A percentile compares a stretch with the other conserved stretches of the same genome.
phyloP scores from a whole-genome alignment of 2,113 vertebrate species.

The Apteryx mantelli region DNA sequence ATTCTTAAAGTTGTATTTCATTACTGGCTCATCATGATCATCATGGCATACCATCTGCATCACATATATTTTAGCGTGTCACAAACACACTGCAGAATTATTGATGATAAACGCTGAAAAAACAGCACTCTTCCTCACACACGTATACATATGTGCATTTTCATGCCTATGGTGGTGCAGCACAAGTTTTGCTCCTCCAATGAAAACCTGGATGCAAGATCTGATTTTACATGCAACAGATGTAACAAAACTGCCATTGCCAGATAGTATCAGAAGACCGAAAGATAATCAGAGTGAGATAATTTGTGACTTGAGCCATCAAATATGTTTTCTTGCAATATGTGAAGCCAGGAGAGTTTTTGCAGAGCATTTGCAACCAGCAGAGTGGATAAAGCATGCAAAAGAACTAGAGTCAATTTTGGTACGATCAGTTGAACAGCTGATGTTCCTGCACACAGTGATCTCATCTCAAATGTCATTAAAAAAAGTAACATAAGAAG shows the following conservation, averaged over 20 bases:
- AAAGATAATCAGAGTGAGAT: background rate
- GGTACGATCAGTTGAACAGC: background rate
- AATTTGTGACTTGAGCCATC: background rate
- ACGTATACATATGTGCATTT: too few relatives aligned
- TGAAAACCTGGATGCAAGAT: background rate
- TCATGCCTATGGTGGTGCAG: background rate
- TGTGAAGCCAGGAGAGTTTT: background rate
- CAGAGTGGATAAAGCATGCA: background rate
- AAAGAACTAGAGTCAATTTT: background rate
- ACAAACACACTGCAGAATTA: background rate
- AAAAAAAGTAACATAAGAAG: background rate
- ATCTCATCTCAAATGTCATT: background rate
- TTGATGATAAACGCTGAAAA: background rate
- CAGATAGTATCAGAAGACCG: background rate
- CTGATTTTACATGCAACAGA: background rate
- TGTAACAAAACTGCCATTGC: background rate
- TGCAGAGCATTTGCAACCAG: background rate
- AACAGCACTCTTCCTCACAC: background rate
- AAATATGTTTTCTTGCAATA: background rate
- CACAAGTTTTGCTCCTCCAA: background rate
- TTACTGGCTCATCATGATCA: too few relatives aligned
- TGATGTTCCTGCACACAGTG: background rate
- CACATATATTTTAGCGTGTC: background rate
- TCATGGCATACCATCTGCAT: too few relatives aligned
- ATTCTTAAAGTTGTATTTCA: too few relatives aligned